Conservation (phyloP, 2,888 invertebrate genomes). For the Perizoma flavofasciatum region DNA sequence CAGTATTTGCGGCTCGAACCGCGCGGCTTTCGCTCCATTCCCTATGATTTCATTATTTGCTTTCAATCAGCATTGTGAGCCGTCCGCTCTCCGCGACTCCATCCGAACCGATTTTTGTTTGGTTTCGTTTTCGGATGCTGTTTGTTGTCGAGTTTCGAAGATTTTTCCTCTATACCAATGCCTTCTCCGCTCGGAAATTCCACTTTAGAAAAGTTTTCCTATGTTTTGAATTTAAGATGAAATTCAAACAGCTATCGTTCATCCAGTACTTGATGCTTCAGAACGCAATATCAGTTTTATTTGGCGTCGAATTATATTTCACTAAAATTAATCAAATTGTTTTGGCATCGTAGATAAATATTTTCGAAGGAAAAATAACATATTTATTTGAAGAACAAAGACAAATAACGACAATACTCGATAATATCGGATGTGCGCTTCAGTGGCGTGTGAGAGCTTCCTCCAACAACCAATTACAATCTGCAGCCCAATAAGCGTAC, state of each 20-base stretch:
- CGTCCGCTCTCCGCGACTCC: constrained; percentile 50
- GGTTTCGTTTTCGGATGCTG: constrained; percentile 79
- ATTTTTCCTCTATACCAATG: constrained; percentile 54
- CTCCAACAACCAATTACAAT: constrained; percentile 44
- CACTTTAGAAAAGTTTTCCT: constrained; percentile 30
- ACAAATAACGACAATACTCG: background rate
- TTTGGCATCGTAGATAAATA: too few species aligned
- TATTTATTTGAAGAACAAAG: too few species aligned
- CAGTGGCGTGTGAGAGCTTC: constrained; percentile 39
- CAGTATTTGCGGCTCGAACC: constrained; percentile 64
- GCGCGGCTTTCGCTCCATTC: constrained; percentile 62
- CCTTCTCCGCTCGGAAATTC: constrained; percentile 28
- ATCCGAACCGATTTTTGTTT: constrained; percentile 75
- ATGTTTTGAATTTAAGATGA: constrained; percentile 29
- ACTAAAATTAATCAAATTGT: too few species aligned
- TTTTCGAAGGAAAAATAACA: too few species aligned
- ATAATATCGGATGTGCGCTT: constrained; percentile 13
- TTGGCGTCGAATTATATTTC: too few species aligned
- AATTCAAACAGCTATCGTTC: constrained; percentile 28
- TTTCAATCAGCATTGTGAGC: constrained; percentile 83
- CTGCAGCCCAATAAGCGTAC: constrained; percentile 22
- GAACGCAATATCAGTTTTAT: constrained; percentile 13
- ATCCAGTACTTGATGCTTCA: constrained; percentile 8
- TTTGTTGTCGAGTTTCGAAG: constrained; percentile 74
- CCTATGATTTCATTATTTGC: constrained; percentile 83